Evolutionary conservation across 1,140 invertebrate genomes (phyloP).

Genomic region (Nomia melanderi): DNA sequence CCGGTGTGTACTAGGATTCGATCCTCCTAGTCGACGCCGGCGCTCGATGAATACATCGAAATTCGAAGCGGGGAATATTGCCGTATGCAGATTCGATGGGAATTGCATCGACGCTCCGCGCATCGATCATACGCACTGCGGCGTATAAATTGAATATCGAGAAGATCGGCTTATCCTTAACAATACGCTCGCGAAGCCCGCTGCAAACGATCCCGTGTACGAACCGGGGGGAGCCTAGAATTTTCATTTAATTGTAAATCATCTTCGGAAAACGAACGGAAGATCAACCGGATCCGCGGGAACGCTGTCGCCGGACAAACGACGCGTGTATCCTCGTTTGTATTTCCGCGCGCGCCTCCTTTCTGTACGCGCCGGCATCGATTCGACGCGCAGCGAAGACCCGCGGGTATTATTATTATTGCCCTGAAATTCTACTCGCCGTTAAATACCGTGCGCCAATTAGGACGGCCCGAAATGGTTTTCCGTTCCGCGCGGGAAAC

Average conservation of each 20-base stretch:
- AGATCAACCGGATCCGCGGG: neutral
- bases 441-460: too few relatives aligned
- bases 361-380: too few relatives aligned
- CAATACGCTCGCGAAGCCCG: slow-evolving; percentile 50
- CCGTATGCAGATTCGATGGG: slow-evolving; percentile 66
- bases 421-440: too few relatives aligned
- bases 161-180: slow-evolving; percentile 69
- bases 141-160: slow-evolving; percentile 69
- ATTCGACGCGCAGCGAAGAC: too few relatives aligned
- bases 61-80: slow-evolving; percentile 60
- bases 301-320: neutral
- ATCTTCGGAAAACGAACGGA: slow-evolving; percentile 14
- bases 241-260: slow-evolving; percentile 66
- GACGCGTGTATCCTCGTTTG: neutral
- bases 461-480: too few relatives aligned
- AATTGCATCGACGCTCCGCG: slow-evolving; percentile 63
- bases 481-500: too few relatives aligned
- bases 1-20: slow-evolving; percentile 45
- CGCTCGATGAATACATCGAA: slow-evolving; percentile 57
- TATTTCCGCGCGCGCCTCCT: too few relatives aligned
- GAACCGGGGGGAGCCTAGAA: slow-evolving; percentile 10
- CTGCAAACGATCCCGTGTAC: slow-evolving; percentile 36
- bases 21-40: slow-evolving; percentile 25
- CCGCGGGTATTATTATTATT: too few relatives aligned
- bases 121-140: slow-evolving; percentile 65